Conservation (phyloP, 2,888 invertebrate species). For the Boloria selene region DNA sequence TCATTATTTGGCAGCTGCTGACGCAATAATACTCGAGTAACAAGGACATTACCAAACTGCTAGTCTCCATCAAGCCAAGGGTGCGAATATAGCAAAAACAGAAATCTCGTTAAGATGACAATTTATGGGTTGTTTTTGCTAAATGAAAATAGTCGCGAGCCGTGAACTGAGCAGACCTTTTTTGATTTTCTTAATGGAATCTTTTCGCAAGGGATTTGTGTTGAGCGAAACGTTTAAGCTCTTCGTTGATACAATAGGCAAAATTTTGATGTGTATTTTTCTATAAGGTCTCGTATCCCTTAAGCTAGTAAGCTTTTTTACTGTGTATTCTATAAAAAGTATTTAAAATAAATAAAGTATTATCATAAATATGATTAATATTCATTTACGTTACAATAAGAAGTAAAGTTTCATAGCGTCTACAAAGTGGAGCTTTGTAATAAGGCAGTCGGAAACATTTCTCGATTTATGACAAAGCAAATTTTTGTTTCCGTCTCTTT, state of each 20-base stretch:
- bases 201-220: slow-evolving; percentile 79
- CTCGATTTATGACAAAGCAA: slow-evolving; percentile 80
- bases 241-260: slow-evolving; percentile 46
- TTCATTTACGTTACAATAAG: neutral
- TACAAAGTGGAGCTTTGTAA: slow-evolving; percentile 73
- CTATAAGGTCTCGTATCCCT: neutral
- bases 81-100: slow-evolving; percentile 79
- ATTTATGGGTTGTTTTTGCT: slow-evolving; percentile 83
- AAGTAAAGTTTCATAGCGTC: slow-evolving; percentile 63
- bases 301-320: neutral
- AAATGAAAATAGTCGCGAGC: slow-evolving; percentile 81
- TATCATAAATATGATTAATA: neutral
- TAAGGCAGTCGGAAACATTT: slow-evolving; percentile 74
- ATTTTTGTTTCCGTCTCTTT: slow-evolving; percentile 79
- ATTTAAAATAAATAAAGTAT: neutral
- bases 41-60: slow-evolving; percentile 54
- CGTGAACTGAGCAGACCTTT: slow-evolving; percentile 78
- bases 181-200: slow-evolving; percentile 83
- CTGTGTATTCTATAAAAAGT: neutral
- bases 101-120: slow-evolving; percentile 83
- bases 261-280: slow-evolving; percentile 31
- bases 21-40: slow-evolving; percentile 56
- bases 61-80: slow-evolving; percentile 55
- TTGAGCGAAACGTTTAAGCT: slow-evolving; percentile 72
- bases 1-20: slow-evolving; percentile 45